A percentile compares a stretch with the other conserved stretches of the same genome.
Evolutionary conservation across 2,797 vertebrate species (phyloP).

Genomic region (Labroides dimidiatus): DNA sequence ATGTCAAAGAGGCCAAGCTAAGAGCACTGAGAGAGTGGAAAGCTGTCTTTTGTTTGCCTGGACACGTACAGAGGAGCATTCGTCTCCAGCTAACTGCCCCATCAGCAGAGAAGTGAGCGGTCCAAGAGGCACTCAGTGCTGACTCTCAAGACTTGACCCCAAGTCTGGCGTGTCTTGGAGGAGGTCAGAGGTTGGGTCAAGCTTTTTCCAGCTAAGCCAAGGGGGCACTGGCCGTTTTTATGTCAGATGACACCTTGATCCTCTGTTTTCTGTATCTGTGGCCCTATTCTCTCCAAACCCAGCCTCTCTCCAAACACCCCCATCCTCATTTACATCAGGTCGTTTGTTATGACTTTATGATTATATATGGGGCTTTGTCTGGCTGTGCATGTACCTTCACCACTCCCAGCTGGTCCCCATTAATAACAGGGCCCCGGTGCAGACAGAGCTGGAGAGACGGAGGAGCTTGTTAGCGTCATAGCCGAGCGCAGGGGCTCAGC

Average conservation of each 20-base stretch:
- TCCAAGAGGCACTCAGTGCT: constrained; percentile 53
- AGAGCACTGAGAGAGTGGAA: constrained; percentile 33
- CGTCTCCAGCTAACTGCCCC: constrained; percentile 73
- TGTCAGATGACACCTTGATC: constrained; percentile 62
- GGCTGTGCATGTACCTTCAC: constrained; percentile 85
- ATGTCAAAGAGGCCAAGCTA: constrained; percentile 51
- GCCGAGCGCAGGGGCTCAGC: constrained; percentile 73
- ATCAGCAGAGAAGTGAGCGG: constrained; percentile 72
- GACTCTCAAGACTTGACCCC: constrained; percentile 73
- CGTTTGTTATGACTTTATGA: constrained; percentile 88
- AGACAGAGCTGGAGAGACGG: constrained; percentile 78
- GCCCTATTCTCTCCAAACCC: constrained; percentile 66
- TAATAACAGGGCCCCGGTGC: constrained; percentile 83
- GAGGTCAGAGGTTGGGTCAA: constrained; percentile 66
- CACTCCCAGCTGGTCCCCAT: constrained; percentile 88
- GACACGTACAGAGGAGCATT: constrained; percentile 57
- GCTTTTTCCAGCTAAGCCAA: constrained; percentile 63
- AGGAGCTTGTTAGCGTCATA: constrained; percentile 84
- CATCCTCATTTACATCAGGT: constrained; percentile 86
- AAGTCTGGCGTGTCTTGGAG: constrained; percentile 38
- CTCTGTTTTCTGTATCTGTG: constrained; percentile 56
- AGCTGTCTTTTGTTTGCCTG: constrained; percentile 75
- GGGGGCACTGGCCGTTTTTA: constrained; percentile 63
- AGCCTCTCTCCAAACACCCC: constrained; percentile 57
- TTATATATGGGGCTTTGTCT: constrained; percentile 90